Percentiles rank a stretch among this genome's conserved stretches.
These are phyloP conservation scores for Drosophila kepulauana DNA, from an alignment of 1,140 invertebrate genomes.

Conservation along the genomic window DNA sequence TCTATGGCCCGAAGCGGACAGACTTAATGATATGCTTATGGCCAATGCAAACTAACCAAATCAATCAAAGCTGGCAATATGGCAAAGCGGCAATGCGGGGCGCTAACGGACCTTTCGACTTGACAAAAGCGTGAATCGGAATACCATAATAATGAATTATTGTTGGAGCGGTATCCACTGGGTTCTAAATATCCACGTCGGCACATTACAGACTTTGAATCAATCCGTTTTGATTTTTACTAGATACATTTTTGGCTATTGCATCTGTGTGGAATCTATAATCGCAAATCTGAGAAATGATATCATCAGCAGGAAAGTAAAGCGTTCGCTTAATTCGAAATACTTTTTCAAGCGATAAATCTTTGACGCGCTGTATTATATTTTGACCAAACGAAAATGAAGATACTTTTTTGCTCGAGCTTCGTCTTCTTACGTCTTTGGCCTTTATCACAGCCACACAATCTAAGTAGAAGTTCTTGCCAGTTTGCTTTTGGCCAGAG, in stretches of 20 bases:
- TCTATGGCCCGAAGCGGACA: slow-evolving; percentile 28
- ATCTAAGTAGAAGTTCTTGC: slow-evolving; percentile 68
- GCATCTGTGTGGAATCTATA: slow-evolving; percentile 18
- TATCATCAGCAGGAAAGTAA: slow-evolving; percentile 46
- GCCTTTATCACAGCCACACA: slow-evolving; percentile 55
- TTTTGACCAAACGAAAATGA: slow-evolving; percentile 53
- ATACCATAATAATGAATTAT: slow-evolving; percentile 47
- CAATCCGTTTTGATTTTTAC: slow-evolving; percentile 15
- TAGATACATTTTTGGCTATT: slow-evolving; percentile 29
- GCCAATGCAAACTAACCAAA: slow-evolving; percentile 37
- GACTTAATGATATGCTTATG: slow-evolving; percentile 68
- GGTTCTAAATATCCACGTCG: slow-evolving; percentile 4
- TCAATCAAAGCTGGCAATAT: slow-evolving; percentile 34
- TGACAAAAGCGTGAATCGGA: slow-evolving; percentile 37
- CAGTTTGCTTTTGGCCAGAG: slow-evolving; percentile 38
- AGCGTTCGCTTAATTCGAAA: slow-evolving; percentile 60
- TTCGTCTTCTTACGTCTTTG: slow-evolving; percentile 3
- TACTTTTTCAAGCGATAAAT: slow-evolving; percentile 69
- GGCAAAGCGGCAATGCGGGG: slow-evolving; percentile 2
- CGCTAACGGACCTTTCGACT: slow-evolving; percentile 39
- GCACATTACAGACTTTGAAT: slow-evolving; percentile 17
- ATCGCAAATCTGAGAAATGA: slow-evolving; percentile 67
- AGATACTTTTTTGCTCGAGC: slow-evolving; percentile 56
- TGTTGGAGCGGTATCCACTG: not conserved
- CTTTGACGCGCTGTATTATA: slow-evolving; percentile 47